These are phyloP conservation scores for Thalassaphorura encarpata DNA, from an alignment of 1,140 invertebrate species.

Conservation along the genomic window DNA sequence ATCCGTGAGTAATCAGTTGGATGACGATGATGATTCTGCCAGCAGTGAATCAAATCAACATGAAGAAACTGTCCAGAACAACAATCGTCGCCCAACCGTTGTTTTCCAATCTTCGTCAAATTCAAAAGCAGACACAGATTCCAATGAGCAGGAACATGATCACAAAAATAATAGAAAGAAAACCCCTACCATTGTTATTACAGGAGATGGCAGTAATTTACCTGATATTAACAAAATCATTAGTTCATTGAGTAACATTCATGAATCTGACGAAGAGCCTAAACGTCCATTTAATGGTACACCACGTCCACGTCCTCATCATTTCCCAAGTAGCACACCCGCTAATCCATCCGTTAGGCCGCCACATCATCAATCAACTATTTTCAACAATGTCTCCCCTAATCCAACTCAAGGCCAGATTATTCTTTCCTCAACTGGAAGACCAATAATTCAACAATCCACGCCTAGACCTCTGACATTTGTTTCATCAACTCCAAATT, in stretches of 20 bases:
- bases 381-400: too few relatives aligned
- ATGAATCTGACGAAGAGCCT: background rate
- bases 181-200: constrained; percentile 21
- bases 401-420: too few relatives aligned
- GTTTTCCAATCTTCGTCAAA: too few relatives aligned
- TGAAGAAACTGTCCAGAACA: background rate
- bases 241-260: background rate
- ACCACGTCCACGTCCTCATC: background rate
- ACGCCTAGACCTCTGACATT: too few relatives aligned
- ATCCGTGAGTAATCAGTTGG: background rate
- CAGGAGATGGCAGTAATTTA: constrained; percentile 21
- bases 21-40: constrained; percentile 12
- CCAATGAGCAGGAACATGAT: background rate
- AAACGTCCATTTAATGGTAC: background rate
- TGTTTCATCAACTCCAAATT: too few relatives aligned
- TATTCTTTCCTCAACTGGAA: too few relatives aligned
- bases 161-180: too few relatives aligned
- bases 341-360: too few relatives aligned
- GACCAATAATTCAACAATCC: too few relatives aligned
- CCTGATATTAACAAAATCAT: constrained; percentile 25
- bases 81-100: background rate
- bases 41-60: constrained; percentile 14
- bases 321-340: too few relatives aligned
- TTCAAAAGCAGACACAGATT: background rate
- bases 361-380: too few relatives aligned